Percentiles rank a stretch among this genome's conserved stretches.
Evolutionary conservation across 2,888 invertebrate species (phyloP).

Genomic region (Achlya flavicornis): DNA sequence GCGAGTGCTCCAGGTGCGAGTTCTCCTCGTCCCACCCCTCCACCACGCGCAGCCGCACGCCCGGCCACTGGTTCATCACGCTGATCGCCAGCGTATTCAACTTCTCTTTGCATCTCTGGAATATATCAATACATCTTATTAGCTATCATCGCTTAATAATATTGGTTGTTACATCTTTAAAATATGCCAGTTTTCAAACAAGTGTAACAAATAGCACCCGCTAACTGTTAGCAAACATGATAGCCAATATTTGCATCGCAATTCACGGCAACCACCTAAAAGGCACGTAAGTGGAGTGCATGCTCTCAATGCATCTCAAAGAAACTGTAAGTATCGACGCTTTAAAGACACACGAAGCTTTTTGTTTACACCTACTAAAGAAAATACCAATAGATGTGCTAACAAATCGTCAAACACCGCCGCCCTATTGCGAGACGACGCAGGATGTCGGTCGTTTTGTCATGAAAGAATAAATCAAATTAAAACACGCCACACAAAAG

Average conservation of each 20-base stretch:
- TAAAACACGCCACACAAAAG: constrained; percentile 76
- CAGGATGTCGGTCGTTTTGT: constrained; percentile 76
- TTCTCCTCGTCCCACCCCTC: constrained; percentile 98
- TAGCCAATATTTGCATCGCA: constrained; percentile 52
- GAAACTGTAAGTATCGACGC: constrained; percentile 51
- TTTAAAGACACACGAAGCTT: constrained; percentile 59
- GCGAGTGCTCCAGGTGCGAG: constrained; percentile 90
- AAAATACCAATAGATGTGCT: constrained; percentile 74
- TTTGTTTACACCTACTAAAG: constrained; percentile 71
- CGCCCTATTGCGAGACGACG: constrained; percentile 54
- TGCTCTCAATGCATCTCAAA: constrained; percentile 27
- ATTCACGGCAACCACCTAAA: constrained; percentile 46
- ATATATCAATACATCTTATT: constrained; percentile 47
- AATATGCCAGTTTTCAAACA: constrained; percentile 18
- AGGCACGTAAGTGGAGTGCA: constrained; percentile 42
- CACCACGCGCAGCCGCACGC: constrained; percentile 95
- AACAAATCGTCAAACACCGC: constrained; percentile 78
- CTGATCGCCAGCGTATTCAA: constrained; percentile 96
- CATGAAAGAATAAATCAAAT: constrained; percentile 81
- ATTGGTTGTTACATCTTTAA: constrained; percentile 13
- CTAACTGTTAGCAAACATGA: constrained; percentile 29
- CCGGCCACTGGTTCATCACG: constrained; percentile 99
- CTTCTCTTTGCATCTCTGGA: constrained; percentile 97
- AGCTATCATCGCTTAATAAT: constrained; percentile 5
- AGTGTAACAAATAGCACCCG: constrained; percentile 28